Percentiles rank a stretch among this genome's conserved stretches.
These are phyloP conservation scores for Cygnus olor DNA, from an alignment of 2,797 vertebrate species.

Conservation along the genomic window DNA sequence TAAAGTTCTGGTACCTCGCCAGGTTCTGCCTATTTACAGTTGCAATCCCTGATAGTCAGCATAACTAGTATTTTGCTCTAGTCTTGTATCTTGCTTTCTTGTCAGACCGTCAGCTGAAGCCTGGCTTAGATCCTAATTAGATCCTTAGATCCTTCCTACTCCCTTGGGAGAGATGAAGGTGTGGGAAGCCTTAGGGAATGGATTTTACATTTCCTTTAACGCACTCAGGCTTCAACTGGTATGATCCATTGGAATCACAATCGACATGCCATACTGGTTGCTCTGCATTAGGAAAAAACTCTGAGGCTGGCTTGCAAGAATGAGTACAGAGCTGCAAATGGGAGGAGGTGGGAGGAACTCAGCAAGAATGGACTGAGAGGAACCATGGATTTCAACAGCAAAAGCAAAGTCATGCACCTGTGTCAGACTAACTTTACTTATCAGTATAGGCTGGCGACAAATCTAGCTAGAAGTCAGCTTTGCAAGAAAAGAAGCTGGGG, in stretches of 20 bases:
- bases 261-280: background rate
- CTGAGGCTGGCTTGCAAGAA: background rate
- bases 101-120: background rate
- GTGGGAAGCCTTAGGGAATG: background rate
- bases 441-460: background rate
- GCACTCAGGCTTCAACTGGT: background rate
- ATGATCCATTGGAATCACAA: background rate
- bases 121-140: background rate
- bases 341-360: background rate
- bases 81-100: background rate
- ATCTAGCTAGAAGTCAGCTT: background rate
- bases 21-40: slow-evolving; percentile 6
- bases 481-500: background rate
- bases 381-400: background rate
- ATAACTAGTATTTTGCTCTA: background rate
- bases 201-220: background rate
- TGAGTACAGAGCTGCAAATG: background rate
- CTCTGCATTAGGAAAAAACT: background rate
- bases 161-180: background rate
- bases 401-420: background rate
- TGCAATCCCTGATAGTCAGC: background rate
- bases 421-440: background rate
- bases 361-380: background rate
- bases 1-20: background rate
- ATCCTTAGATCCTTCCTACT: background rate